These are phyloP conservation scores for Cyprinella venusta DNA, from an alignment of 2,797 vertebrate genomes.

Conservation along the genomic window DNA sequence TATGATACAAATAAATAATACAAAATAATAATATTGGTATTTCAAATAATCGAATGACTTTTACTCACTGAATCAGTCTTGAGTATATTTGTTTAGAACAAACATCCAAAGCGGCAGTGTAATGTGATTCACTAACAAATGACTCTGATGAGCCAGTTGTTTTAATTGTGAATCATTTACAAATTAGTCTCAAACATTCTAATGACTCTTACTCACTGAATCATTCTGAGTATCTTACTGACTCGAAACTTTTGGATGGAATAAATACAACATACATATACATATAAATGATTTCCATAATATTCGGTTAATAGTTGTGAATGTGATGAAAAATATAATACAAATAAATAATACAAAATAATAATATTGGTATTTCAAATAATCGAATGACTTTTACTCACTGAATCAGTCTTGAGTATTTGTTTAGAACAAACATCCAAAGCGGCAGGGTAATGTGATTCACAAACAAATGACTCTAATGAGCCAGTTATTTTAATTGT, in stretches of 20 bases:
- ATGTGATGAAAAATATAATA: background rate
- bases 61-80: background rate
- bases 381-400: background rate
- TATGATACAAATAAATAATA: background rate
- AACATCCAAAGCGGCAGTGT: background rate
- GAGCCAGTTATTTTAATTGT: background rate
- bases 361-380: background rate
- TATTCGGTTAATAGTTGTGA: background rate
- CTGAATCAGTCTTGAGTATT: background rate
- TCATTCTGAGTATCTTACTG: background rate
- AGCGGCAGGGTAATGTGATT: background rate
- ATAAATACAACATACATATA: too few relatives aligned
- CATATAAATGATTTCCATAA: background rate
- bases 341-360: background rate
- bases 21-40: background rate
- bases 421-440: background rate
- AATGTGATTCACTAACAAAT: background rate
- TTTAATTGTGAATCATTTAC: background rate
- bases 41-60: background rate
- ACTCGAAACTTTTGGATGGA: background rate
- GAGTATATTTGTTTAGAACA: background rate
- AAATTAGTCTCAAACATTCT: background rate
- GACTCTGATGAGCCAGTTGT: background rate
- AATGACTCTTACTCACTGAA: background rate
- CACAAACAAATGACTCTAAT: background rate